Evolutionary conservation across 92 coral and sea anemone genomes (phyloP), one percentile per base, ranked within the genome.

Genomic region (Porites cylindrica): DNA sequence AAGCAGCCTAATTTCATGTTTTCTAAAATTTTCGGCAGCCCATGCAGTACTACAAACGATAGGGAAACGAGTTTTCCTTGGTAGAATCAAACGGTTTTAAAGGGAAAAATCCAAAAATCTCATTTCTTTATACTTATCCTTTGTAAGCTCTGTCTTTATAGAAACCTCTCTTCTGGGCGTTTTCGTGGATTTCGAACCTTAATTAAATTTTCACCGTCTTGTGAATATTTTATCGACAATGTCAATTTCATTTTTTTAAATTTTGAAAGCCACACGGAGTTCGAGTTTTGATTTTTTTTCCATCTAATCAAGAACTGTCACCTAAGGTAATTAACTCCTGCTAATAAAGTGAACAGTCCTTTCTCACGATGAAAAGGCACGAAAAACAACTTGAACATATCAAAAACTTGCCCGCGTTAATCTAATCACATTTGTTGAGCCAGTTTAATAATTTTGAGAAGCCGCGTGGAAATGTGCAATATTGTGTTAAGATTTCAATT

Each of bases 401-500:
- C 87, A 74, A 62, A 75, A 75, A 51, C 80, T 26, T 62, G 38
- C 21, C 80, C 80, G 73, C 80, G 1, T 52, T 73, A 63, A 73
- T 83, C 80, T 80, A 20, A 50, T 83, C 65, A 60, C 73, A 51
- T 83, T 72, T 83, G 70, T 73, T 58, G 70, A 83, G 79, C 69
- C 32, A 75, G 86, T 83, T 83, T 62, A 73, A 75, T 83, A 74
- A 61, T 83, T 73, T 83, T 51, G 38, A 18, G 17, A 51, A 17
- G 73, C 73, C 80, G 73, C 73, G 23, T 14, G 63, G 73, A 74
- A 91, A 91, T 87, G 52, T 83, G 24, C 21, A 76, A 83, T 87
- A 82, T 87, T 91, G 82, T 64, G 85, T 63, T 69, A 84, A 81
- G 90, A 80, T 78, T 58, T 59, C 83, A 85, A 74, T 85, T 83